Evolutionary conservation across 2,888 invertebrate genomes (phyloP), one percentile per base, ranked within the genome.

Genomic region (Aleiodes alternator): DNA sequence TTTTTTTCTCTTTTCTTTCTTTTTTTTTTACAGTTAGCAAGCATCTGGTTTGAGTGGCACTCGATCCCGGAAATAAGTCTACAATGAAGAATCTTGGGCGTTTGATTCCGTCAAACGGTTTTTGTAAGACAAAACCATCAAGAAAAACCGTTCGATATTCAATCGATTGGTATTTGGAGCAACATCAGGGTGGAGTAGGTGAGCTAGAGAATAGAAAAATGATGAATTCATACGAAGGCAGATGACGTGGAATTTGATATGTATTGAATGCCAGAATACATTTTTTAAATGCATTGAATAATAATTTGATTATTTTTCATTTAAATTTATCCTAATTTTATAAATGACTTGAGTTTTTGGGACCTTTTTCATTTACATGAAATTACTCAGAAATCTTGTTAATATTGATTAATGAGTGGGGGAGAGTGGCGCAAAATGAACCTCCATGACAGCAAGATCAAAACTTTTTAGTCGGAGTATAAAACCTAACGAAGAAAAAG

Each of bases 31-130:
- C 48, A 9, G 64, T 48, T 64, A 64, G 76, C 77, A 76, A 76
- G 77, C 76, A 77, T 76, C 64, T 77, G 72, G 72, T 76, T 43
- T 11, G 43, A 43, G 70, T 66, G 76, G 77, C 75, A 43, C 43
- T 43, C 43, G 11, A 8, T 43, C 69, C 76, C 77, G 77, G 81
- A 81, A 64, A 38, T 16, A 11, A 16, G 16, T 43, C 64, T 43
- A 64, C 64, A 64, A 64, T 64, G 48, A 14, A 48, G n/a, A 16
- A 43, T 64, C 43, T 34, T 31, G 34, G 34, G 59, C 34, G 31
- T n/a, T 48, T 64, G 64, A 64, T 64, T 64, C 64, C 64, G 64
- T 43, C 48, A 7, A 16, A 16, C n/a, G 38, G 43, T 43, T 43
- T 43, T 43, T 43, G 38, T 16, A 38, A 64, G 64, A 64, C 64